Evolutionary conservation across 2,888 invertebrate species (phyloP).

Genomic region (Eubasilissa splendida): DNA sequence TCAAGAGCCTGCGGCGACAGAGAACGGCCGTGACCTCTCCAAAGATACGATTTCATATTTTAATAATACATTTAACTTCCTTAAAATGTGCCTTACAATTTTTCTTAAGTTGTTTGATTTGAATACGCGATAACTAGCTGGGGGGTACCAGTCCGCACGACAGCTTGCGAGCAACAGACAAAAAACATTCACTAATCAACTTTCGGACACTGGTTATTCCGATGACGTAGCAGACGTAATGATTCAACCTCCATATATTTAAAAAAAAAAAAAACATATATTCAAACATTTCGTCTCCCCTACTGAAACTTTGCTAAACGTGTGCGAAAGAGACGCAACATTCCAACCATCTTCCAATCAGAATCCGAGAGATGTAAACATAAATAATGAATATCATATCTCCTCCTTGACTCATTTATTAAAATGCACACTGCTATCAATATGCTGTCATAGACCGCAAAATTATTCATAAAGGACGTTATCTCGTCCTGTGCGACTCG

Average conservation of each 20-base stretch:
- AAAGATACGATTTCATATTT: no score
- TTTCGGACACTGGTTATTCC: conserved; percentile 6
- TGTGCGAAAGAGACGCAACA: conserved; percentile 7
- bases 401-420: conserved; percentile 39
- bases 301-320: not conserved
- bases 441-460: conserved; percentile 22
- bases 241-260: not conserved
- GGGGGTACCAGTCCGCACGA: no score
- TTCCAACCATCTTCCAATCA: conserved; percentile 25
- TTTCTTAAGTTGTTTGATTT: no score
- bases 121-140: no score
- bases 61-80: no score
- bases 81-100: no score
- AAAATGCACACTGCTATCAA: not conserved
- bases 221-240: not conserved
- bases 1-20: no score
- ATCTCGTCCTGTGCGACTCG: conserved; percentile 9
- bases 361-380: conserved; percentile 39
- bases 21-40: no score
- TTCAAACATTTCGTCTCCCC: conserved; percentile 3
- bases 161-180: no score
- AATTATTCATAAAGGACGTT: conserved; percentile 42
- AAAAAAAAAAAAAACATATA: not conserved
- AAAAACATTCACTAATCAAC: conserved; percentile 3
- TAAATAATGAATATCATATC: conserved; percentile 35